Evolutionary conservation across 2,113 vertebrate species (phyloP), one percentile per base, ranked within the genome.

Genomic region (Pachycephala philippinensis): DNA sequence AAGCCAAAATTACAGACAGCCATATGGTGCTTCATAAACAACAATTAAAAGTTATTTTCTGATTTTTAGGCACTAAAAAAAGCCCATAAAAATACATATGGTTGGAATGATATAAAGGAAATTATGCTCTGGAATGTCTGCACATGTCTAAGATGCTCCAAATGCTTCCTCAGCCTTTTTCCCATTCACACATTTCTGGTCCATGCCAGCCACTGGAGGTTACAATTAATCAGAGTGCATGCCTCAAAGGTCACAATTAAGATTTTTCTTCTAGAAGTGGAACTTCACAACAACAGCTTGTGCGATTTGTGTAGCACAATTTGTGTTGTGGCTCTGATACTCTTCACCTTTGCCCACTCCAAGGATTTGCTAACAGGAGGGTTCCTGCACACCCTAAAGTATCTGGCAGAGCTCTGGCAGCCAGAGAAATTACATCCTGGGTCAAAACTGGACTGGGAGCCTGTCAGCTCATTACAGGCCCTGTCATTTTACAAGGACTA

Each of bases 31-130:
- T 95, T 98, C 96, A 87, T 97, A 98, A 98, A 97, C 97, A 98
- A 98, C 97, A 98, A 98, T 98, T 98, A 98, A 95, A 98, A 98
- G 96, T 96, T 98, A 98, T 98, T 98, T 98, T 98, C 97, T 98
- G 96, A 97, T 98, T 96, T 97, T 97, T 84, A 87, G 64, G 95
- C 83, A 94, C 91, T 80, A 88, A 95, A 93, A 92, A 87, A 83
- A 56, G 16, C 10, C 21, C 30, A 84, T 56, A 95, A 89, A 97
- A 95, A 95, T 91, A 49, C 65, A 96, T 79, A 95, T 23, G 28
- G 83, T 52, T 93, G 78, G 88, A 96, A 96, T 91, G 89, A 92
- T 75, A 94, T 27, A 50, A 91, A 97, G 80, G 83, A 97, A 97
- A 97, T 57, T 63, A 95, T 97, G 95, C 72, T 95, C 71, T 47